Conservation (phyloP, 2,113 vertebrate genomes). For the Prietella phreatophila region DNA sequence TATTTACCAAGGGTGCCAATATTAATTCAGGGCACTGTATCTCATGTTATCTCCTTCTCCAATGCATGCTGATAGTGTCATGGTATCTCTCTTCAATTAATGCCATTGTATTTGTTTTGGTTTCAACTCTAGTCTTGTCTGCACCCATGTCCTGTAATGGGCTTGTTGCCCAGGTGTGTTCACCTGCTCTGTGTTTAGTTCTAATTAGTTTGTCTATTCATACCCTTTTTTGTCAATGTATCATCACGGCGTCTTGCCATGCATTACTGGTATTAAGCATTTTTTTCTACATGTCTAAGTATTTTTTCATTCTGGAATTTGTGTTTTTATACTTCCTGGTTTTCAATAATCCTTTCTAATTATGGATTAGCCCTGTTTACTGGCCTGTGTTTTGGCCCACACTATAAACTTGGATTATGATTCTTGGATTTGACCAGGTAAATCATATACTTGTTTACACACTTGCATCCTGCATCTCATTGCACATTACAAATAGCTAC, state of each 20-base stretch:
- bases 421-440: background rate
- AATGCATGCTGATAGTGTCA: background rate
- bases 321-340: background rate
- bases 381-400: background rate
- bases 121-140: background rate
- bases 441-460: constrained; percentile 3
- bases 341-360: background rate
- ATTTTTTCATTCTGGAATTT: background rate
- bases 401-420: background rate
- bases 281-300: background rate
- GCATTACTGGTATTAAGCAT: background rate
- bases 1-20: too few relatives aligned
- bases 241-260: background rate
- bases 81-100: background rate
- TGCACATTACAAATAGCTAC: constrained; percentile 9
- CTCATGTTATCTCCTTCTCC: background rate
- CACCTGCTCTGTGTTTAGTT: background rate
- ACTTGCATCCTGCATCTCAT: background rate
- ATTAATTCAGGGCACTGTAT: too few relatives aligned
- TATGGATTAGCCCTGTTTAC: background rate
- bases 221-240: background rate
- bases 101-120: background rate
- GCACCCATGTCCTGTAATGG: background rate
- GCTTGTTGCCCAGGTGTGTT: background rate
- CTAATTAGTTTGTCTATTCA: background rate